Conservation (phyloP, 2,113 vertebrate species). For the Channa argus region DNA sequence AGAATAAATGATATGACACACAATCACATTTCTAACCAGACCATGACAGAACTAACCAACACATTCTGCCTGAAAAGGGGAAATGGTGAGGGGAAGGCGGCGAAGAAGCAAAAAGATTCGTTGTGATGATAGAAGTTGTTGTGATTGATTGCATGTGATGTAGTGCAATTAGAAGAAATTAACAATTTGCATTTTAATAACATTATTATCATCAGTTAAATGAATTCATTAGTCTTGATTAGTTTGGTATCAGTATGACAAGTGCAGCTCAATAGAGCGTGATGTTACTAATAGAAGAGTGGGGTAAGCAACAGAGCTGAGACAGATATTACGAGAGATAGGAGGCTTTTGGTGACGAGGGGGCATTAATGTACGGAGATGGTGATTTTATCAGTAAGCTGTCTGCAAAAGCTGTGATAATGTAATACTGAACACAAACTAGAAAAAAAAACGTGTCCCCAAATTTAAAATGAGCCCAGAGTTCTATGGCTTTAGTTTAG, state of each 20-base stretch:
- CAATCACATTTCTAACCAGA: constrained; percentile 64
- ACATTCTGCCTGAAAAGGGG: neutral
- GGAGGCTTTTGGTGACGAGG: neutral
- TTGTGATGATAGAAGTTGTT: constrained; percentile 72
- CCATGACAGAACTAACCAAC: constrained; percentile 52
- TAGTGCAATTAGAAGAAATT: constrained; percentile 92
- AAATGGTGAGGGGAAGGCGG: neutral
- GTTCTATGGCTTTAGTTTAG: no score
- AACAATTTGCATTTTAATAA: constrained; percentile 99
- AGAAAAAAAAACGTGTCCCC: neutral
- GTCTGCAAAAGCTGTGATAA: neutral
- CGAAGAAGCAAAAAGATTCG: constrained; percentile 27
- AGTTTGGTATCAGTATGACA: constrained; percentile 85
- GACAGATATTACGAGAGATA: constrained; percentile 36
- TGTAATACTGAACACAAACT: neutral
- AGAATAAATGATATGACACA: constrained; percentile 65
- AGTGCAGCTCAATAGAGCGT: constrained; percentile 82
- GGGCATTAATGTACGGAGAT: neutral
- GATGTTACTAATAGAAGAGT: constrained; percentile 71
- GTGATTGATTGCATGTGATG: constrained; percentile 92
- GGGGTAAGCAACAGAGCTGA: constrained; percentile 41
- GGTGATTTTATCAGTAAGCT: neutral
- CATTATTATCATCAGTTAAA: constrained; percentile 93
- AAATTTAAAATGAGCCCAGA: no score
- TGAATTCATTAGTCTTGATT: constrained; percentile 98